Percentiles rank a stretch among this genome's conserved stretches.
These are phyloP conservation scores for Pediacus dermestoides DNA, from an alignment of 2,888 invertebrate species.

Conservation along the genomic window DNA sequence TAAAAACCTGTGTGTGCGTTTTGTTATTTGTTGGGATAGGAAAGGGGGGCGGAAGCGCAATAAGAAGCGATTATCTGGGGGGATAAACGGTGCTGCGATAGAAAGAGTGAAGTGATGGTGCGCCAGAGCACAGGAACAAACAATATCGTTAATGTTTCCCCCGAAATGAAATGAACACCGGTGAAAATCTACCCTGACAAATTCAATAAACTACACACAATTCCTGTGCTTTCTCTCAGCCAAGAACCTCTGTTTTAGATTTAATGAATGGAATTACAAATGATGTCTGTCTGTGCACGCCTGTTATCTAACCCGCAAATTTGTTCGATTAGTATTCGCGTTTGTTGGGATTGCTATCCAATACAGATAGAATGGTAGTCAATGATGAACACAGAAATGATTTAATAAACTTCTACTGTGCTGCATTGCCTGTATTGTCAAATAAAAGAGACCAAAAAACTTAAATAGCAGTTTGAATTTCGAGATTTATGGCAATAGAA, in stretches of 20 bases:
- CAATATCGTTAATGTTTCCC: constrained; percentile 1
- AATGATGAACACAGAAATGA: no score
- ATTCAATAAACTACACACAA: background rate
- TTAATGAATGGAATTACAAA: background rate
- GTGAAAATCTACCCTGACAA: constrained; percentile 1
- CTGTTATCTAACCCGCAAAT: background rate
- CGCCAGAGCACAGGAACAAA: background rate
- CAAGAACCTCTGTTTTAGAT: background rate
- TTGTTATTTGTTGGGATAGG: constrained; percentile 1
- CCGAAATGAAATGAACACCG: constrained; percentile 3
- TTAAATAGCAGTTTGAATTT: no score
- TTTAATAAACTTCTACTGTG: no score
- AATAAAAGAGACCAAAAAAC: no score
- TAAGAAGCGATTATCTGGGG: constrained; percentile 1
- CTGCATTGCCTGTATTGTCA: no score
- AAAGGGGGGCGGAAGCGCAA: background rate
- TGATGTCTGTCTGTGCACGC: no score
- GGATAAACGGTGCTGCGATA: background rate
- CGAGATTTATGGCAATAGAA: no score
- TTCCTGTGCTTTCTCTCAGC: background rate
- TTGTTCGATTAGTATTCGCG: background rate
- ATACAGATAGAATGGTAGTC: no score
- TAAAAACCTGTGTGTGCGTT: constrained; percentile 1
- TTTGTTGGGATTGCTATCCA: constrained; percentile 1
- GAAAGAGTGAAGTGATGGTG: background rate